Base-by-base conservation (phyloP, 2,113 vertebrate species). In the Osmerus mordax region DNA sequence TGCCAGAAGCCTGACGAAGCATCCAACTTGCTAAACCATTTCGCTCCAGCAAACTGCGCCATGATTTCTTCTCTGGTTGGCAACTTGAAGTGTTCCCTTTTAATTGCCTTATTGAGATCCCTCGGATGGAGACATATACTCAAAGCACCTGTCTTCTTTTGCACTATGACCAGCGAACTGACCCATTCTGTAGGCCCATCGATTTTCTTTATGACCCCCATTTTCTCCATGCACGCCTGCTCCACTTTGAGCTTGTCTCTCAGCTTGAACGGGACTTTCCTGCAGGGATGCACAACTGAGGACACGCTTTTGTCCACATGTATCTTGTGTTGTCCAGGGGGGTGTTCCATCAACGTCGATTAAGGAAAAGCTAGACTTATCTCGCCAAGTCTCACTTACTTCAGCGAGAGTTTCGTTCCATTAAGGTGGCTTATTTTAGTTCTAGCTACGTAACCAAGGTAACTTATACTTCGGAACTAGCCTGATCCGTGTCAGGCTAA, bases 1-100 rank as follows among this genome's bases (percentile, higher is more conserved):
- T 81, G 67, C 63, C 55, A 75, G 21, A 81, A 76, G 58, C 76
- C 73, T 36, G 66, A 71, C 2, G 52, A 71, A 13, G 52, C 75
- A 66, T 76, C 73, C 1, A 75, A 21, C 19, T 73, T 60, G 25
- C 62, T 69, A 28, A 28, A 28, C 25, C 25, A 28, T 3, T 69
- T 58, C 12, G 60, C 72, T 12, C 63, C 53, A 16, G 60, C 66
- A 77, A 74, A 79, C 16, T 73, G 69, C n/a, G 64, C n/a, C 65
- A 67, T 80, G 25, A 28, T 78, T 29, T 75, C 75, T 65, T 77
- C 74, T 60, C 14, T 29, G 15, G 67, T 76, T 1, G 67, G 58
- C 13, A 76, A 62, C 28, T 79, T 64, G n/a, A 69, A 77, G 53
- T 76, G 66, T 18, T 60, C 67, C 21, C 32, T 32, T n/a, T 60